Evolutionary conservation across 2,888 invertebrate species (phyloP).

Genomic region (Cybosia mesomella): DNA sequence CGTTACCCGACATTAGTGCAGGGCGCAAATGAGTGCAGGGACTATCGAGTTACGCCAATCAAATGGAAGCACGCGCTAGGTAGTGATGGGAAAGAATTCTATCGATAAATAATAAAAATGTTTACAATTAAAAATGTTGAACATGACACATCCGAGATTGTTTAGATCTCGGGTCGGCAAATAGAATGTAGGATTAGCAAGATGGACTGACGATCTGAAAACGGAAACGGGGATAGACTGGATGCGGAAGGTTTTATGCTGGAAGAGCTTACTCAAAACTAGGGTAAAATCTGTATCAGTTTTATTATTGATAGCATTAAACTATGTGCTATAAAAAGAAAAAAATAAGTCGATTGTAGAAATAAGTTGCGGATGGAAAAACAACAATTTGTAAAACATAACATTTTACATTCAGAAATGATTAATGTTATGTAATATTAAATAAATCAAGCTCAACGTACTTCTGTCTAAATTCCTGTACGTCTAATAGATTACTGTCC

Average conservation of each 20-base stretch:
- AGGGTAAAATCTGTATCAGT: too few relatives aligned
- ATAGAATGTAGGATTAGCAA: too few relatives aligned
- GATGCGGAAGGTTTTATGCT: too few relatives aligned
- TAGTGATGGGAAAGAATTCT: conserved; percentile 65
- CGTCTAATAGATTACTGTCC: conserved; percentile 18
- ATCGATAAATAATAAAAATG: conserved; percentile 46
- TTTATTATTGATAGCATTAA: too few relatives aligned
- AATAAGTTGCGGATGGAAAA: background rate
- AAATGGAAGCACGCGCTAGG: conserved; percentile 77
- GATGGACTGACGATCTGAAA: too few relatives aligned
- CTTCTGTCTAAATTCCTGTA: conserved; percentile 15
- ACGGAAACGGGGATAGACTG: too few relatives aligned
- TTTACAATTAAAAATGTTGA: too few relatives aligned
- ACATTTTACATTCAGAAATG: conserved; percentile 18
- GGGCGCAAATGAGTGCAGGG: conserved; percentile 80
- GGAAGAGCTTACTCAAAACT: too few relatives aligned
- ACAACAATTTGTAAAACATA: conserved; percentile 3
- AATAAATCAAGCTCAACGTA: conserved; percentile 24
- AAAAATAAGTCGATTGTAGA: too few relatives aligned
- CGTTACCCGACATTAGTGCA: conserved; percentile 70
- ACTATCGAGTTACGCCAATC: conserved; percentile 86
- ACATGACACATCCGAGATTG: too few relatives aligned
- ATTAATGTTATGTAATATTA: conserved; percentile 18
- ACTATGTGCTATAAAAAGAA: too few relatives aligned
- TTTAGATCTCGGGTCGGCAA: too few relatives aligned